phyloP scores from a whole-genome alignment of 2,113 vertebrate genomes.

The Heteronetta atricapilla region DNA sequence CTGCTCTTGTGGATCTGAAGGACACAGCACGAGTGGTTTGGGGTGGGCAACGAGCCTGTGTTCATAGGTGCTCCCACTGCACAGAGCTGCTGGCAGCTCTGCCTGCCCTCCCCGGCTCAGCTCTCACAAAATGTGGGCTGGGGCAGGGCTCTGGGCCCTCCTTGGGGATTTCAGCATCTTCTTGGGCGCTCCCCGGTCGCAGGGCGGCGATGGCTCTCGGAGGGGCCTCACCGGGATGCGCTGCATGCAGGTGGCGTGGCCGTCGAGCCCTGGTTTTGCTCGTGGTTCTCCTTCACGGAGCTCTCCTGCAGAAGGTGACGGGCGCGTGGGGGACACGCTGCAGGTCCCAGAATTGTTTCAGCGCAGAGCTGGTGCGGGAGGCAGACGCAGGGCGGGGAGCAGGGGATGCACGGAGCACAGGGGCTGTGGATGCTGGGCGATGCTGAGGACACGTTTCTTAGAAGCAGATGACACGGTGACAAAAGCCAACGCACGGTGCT shows the following conservation, averaged over 20 bases:
- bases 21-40: neutral
- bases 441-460: neutral
- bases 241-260: neutral
- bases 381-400: too few relatives aligned
- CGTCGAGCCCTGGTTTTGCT: too few relatives aligned
- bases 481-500: neutral
- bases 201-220: neutral
- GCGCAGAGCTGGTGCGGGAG: neutral
- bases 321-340: too few relatives aligned
- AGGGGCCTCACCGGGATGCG: too few relatives aligned
- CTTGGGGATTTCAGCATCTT: neutral
- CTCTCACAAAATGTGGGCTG: neutral
- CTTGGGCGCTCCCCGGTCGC: neutral
- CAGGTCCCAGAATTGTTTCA: too few relatives aligned
- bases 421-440: neutral
- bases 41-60: neutral
- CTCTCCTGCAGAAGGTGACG: neutral
- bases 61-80: neutral
- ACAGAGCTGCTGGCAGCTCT: neutral
- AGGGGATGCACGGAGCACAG: too few relatives aligned
- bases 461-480: neutral
- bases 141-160: neutral
- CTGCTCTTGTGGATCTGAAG: neutral
- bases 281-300: too few relatives aligned
- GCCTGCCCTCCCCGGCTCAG: neutral